Conservation (phyloP, 2,113 vertebrate species). For the Xenopus borealis region DNA sequence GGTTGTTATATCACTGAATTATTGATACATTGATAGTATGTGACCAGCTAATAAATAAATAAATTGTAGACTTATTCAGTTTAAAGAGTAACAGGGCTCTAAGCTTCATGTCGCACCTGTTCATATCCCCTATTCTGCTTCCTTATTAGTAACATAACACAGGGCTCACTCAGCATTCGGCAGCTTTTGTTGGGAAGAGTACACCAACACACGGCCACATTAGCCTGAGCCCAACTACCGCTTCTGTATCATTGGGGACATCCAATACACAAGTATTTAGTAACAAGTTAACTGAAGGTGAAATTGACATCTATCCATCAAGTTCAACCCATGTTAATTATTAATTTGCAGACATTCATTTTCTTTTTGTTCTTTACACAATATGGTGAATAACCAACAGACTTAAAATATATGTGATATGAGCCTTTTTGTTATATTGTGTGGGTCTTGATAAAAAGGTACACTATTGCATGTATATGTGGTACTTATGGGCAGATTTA, state of each 20-base stretch:
- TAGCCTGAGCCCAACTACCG: not conserved
- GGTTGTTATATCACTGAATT: too few species aligned
- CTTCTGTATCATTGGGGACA: slow-evolving; percentile 20
- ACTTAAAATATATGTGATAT: too few species aligned
- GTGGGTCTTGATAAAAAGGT: too few species aligned
- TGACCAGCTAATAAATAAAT: not conserved
- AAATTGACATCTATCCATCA: not conserved
- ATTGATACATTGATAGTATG: too few species aligned
- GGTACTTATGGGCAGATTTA: too few species aligned
- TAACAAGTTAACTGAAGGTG: slow-evolving; percentile 18
- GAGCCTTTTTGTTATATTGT: too few species aligned
- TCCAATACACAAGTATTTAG: slow-evolving; percentile 18
- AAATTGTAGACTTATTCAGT: not conserved
- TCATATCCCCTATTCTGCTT: not conserved
- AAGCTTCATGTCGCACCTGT: not conserved
- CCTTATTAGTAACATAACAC: slow-evolving; percentile 33
- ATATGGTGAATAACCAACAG: not conserved
- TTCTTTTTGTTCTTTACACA: not conserved
- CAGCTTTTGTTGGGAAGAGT: slow-evolving; percentile 17
- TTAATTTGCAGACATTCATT: not conserved
- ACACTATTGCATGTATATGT: too few species aligned
- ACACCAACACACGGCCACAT: not conserved
- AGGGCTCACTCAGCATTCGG: slow-evolving; percentile 21
- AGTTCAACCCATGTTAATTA: not conserved
- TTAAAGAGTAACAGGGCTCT: not conserved